Evolutionary conservation across 2,888 invertebrate genomes (phyloP).

Genomic region (Iphiclides podalirius): DNA sequence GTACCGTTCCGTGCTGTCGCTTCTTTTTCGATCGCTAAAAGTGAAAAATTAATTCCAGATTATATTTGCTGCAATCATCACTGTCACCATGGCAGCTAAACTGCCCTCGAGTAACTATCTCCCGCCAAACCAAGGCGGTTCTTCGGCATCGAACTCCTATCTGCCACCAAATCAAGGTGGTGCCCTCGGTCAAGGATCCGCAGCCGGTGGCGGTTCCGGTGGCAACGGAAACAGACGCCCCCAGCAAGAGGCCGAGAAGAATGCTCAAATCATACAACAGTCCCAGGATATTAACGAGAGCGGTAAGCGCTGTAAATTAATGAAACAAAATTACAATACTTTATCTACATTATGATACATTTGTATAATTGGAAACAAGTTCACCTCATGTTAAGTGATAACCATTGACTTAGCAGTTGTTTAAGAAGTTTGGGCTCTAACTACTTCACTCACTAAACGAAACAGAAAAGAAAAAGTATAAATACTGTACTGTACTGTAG

Average conservation of each 20-base stretch:
- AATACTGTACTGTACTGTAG: too few relatives aligned
- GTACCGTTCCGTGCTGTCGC: too few relatives aligned
- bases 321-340: background rate
- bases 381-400: too few relatives aligned
- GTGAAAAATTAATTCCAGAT: too few relatives aligned
- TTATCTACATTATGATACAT: background rate
- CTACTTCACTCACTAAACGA: too few relatives aligned
- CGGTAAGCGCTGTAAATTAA: constrained; percentile 48
- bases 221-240: constrained; percentile 44
- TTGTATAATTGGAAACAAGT: too few relatives aligned
- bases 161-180: constrained; percentile 43
- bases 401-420: too few relatives aligned
- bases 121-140: constrained; percentile 22
- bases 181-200: constrained; percentile 12
- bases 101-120: constrained; percentile 49
- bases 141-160: constrained; percentile 26
- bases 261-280: constrained; percentile 52
- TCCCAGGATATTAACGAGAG: constrained; percentile 53
- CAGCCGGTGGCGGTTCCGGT: constrained; percentile 27
- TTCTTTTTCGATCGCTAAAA: too few relatives aligned
- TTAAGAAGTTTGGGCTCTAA: too few relatives aligned
- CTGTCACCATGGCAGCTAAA: constrained; percentile 47
- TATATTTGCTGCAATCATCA: constrained; percentile 40
- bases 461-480: too few relatives aligned
- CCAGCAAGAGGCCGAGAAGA: constrained; percentile 55